Evolutionary conservation across 2,888 invertebrate species (phyloP).

Genomic region (Conistra vaccinii): DNA sequence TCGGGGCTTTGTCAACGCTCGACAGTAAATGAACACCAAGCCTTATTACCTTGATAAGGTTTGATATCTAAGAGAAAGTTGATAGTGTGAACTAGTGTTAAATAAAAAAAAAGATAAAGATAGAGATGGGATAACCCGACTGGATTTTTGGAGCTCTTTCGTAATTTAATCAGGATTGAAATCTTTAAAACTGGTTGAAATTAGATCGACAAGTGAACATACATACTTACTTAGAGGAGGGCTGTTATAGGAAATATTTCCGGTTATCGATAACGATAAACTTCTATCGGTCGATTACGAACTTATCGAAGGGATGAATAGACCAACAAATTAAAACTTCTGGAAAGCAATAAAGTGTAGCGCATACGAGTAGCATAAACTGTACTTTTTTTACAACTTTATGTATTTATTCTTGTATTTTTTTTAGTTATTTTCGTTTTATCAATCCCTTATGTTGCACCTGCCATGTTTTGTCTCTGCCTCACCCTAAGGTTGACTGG

Average conservation of each 20-base stretch:
- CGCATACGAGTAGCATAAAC: too few species aligned
- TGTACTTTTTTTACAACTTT: too few species aligned
- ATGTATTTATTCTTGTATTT: too few species aligned
- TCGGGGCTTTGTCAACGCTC: constrained; percentile 57
- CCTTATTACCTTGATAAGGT: constrained; percentile 62
- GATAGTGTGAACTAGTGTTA: constrained; percentile 29
- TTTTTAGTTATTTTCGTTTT: too few species aligned
- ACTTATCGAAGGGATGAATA: background rate
- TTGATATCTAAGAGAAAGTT: constrained; percentile 60
- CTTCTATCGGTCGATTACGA: background rate
- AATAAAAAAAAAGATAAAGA: constrained; percentile 22
- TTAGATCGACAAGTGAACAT: constrained; percentile 17
- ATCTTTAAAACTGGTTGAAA: constrained; percentile 39
- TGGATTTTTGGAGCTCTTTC: constrained; percentile 33
- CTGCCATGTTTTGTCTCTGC: too few species aligned
- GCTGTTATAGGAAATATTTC: background rate
- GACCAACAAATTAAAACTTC: background rate
- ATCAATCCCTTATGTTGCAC: too few species aligned
- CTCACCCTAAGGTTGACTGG: too few species aligned
- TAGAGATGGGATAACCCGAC: constrained; percentile 17
- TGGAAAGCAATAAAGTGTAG: background rate
- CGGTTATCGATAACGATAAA: background rate
- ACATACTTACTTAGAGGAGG: constrained; percentile 4
- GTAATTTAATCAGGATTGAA: constrained; percentile 20
- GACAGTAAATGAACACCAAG: constrained; percentile 64